phyloP scores from a whole-genome alignment of 2,888 invertebrate species.

The Caenorhabditis doughertyi region DNA sequence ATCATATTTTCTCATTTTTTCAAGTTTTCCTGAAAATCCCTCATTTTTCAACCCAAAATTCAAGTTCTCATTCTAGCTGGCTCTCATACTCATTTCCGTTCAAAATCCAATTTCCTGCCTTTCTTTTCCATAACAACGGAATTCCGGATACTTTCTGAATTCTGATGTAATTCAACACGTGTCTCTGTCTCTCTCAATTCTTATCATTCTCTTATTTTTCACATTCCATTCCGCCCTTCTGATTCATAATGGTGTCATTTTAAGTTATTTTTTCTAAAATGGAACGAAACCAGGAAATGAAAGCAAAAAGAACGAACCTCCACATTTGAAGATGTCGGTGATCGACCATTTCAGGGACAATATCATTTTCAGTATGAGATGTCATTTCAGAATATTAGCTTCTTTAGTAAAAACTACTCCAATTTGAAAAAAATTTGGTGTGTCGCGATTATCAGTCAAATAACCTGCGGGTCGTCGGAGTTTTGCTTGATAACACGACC shows the following conservation, averaged over 20 bases:
- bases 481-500: constrained; percentile 33
- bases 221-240: constrained; percentile 49
- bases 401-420: not conserved
- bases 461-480: constrained; percentile 52
- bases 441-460: constrained; percentile 48
- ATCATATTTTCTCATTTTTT: too few relatives aligned
- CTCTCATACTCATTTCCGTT: too few relatives aligned
- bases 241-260: constrained; percentile 34
- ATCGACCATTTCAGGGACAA: constrained; percentile 61
- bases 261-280: not conserved
- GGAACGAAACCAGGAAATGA: not conserved
- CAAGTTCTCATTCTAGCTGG: too few relatives aligned
- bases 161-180: constrained; percentile 19
- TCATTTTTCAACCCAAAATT: not conserved
- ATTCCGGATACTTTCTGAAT: constrained; percentile 5
- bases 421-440: constrained; percentile 51
- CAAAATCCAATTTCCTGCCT: not conserved
- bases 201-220: constrained; percentile 24
- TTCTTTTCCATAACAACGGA: not conserved
- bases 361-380: constrained; percentile 55
- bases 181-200: constrained; percentile 1
- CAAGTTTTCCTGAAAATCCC: too few relatives aligned
- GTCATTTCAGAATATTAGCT: constrained; percentile 25
- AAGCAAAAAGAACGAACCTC: constrained; percentile 40
- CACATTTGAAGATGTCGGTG: constrained; percentile 66